A percentile compares a stretch with the other conserved stretches of the same genome.
Evolutionary conservation across 2,888 invertebrate species (phyloP).

Genomic region (Corythucha ciliata): DNA sequence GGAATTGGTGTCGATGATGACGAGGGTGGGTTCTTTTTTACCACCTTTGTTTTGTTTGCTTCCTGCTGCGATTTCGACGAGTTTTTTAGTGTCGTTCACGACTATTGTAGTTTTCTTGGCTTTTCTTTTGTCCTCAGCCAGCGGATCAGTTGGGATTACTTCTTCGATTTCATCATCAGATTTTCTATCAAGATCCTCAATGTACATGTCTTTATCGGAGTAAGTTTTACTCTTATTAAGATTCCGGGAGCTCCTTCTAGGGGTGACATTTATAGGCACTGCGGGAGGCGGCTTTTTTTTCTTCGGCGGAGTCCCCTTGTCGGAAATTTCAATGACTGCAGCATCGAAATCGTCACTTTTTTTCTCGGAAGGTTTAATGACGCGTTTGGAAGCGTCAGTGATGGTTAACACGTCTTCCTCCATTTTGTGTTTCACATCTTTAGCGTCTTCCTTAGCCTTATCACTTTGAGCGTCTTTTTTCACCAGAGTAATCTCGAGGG

Average conservation of each 20-base stretch:
- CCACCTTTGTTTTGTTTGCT: conserved; percentile 45
- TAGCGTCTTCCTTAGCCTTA: conserved; percentile 21
- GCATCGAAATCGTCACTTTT: conserved; percentile 23
- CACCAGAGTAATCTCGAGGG: conserved; percentile 27
- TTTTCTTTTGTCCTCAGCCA: conserved; percentile 44
- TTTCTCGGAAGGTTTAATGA: conserved; percentile 2
- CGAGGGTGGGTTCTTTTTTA: conserved; percentile 64
- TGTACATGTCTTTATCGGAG: conserved; percentile 40
- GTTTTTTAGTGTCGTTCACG: conserved; percentile 60
- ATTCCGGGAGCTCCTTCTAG: conserved; percentile 50
- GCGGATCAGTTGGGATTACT: conserved; percentile 50
- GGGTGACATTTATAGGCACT: conserved; percentile 41
- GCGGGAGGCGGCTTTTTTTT: conserved; percentile 29
- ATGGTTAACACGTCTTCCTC: conserved; percentile 32
- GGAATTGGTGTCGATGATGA: conserved; percentile 70
- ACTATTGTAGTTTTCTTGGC: conserved; percentile 50
- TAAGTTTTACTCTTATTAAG: conserved; percentile 49
- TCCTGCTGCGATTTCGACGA: conserved; percentile 60
- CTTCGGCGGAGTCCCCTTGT: conserved; percentile 28
- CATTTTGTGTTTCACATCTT: conserved; percentile 33
- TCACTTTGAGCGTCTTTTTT: conserved; percentile 21
- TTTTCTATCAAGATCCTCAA: conserved; percentile 23
- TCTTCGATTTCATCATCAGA: conserved; percentile 41
- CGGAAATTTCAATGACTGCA: conserved; percentile 24
- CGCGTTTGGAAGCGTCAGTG: conserved; percentile 12